Evolutionary conservation across 1,140 invertebrate species (phyloP).

Genomic region (Heliconius nattereri): DNA sequence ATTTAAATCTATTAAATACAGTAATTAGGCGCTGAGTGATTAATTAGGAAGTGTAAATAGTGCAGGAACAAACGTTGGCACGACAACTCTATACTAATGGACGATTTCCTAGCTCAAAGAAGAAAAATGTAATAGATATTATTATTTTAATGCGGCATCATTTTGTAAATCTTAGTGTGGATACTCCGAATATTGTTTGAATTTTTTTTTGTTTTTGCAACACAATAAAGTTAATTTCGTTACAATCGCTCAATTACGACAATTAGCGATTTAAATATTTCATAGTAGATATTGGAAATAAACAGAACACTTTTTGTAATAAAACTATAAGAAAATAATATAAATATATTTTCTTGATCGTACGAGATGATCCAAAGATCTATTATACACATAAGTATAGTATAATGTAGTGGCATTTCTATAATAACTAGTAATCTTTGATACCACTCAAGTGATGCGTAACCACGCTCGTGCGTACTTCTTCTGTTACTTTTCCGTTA

Average conservation of each 20-base stretch:
- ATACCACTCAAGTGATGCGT: constrained; percentile 10
- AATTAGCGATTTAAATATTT: too few relatives aligned
- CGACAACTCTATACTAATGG: constrained; percentile 34
- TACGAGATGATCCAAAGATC: too few relatives aligned
- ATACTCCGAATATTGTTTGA: background rate
- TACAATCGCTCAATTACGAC: too few relatives aligned
- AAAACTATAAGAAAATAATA: too few relatives aligned
- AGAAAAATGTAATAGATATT: background rate
- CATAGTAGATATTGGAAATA: too few relatives aligned
- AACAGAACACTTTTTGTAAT: too few relatives aligned
- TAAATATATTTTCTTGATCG: too few relatives aligned
- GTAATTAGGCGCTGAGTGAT: constrained; percentile 37
- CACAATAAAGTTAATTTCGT: too few relatives aligned
- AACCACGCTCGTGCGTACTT: constrained; percentile 15
- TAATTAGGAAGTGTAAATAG: constrained; percentile 49
- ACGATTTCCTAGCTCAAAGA: constrained; percentile 43
- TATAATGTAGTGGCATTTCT: background rate
- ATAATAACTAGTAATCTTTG: constrained; percentile 9
- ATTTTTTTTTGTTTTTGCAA: too few relatives aligned
- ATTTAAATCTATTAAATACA: constrained; percentile 38
- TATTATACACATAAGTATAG: too few relatives aligned
- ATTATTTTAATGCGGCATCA: background rate
- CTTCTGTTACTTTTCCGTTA: constrained; percentile 6
- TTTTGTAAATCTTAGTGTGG: too few relatives aligned
- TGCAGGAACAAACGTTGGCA: constrained; percentile 39